A percentile compares a stretch with the other conserved stretches of the same genome.
Conservation (phyloP, 2,797 vertebrate genomes). For the Pipistrellus kuhlii region DNA sequence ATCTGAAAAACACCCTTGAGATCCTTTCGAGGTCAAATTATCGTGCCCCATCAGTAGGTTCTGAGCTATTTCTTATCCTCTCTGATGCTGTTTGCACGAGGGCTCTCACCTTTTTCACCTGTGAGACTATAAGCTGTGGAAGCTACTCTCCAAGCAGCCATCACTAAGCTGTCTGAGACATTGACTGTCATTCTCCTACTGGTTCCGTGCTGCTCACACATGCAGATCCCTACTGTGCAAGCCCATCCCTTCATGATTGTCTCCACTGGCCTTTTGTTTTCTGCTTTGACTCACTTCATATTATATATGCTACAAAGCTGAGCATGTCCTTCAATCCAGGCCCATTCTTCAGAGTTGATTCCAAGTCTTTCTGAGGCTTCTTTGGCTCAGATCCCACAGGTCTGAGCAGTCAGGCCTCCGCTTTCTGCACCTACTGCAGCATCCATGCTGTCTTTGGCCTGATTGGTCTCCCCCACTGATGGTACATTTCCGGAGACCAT, state of each 20-base stretch:
- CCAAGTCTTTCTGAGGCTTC: background rate
- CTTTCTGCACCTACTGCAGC: accelerated
- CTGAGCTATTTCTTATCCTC: background rate
- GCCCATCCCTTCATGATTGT: background rate
- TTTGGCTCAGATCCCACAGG: accelerated
- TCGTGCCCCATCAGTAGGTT: background rate
- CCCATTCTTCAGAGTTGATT: background rate
- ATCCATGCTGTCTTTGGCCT: background rate
- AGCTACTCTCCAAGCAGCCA: background rate
- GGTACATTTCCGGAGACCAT: background rate
- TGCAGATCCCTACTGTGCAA: background rate
- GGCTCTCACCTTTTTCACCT: background rate
- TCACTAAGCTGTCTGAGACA: background rate
- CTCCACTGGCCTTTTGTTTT: background rate
- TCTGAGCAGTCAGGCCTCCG: background rate
- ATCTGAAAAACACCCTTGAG: background rate
- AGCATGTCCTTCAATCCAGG: background rate
- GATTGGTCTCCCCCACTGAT: background rate
- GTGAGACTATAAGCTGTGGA: background rate
- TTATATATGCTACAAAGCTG: background rate
- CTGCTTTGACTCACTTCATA: background rate
- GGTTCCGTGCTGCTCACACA: background rate
- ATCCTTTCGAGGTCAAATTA: background rate
- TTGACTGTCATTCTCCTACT: background rate
- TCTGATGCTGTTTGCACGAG: background rate